Base-by-base conservation (phyloP, 2,888 invertebrate genomes). In the Cetonia aurata region DNA sequence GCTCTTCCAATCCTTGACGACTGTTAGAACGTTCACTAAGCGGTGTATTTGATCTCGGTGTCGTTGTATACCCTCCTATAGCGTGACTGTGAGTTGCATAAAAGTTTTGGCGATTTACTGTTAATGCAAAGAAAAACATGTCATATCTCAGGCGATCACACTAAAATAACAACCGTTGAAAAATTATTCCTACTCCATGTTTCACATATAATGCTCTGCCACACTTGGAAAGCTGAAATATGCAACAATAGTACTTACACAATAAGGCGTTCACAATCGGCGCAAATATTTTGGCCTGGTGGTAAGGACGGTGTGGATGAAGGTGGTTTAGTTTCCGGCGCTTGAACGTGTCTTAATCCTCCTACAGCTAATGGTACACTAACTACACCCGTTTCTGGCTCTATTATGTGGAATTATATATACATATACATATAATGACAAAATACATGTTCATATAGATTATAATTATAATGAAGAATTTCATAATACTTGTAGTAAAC, bases 211-310 rank as follows among this genome's bases (percentile, higher is more conserved):
- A 10, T 25, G 48, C 44, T 41, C 44, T 59, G 62, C 48, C 19
- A 13, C 41, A 60, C 42, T 25, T 52, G 46, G 12, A 10, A 48
- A 33, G 55, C 67, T 68, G 37, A 48, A 37, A 68, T 15, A 42
- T 17, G 37, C 15, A 13, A 1, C 25, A 15, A 6, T 8, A 33
- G 57, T 83, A 93, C 96, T 96, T 93, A 98, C 98, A 96, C 95
- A 87, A 98, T 97, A 83, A 97, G 92, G 82, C 97, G 92, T 86
- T 97, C 97, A 89, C 99, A 99, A 83, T 96, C 96, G 79, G 94
- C 94, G 89, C 99, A 99, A 86, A 96, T 93, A 87, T 96, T 96
- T 87, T 96, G 95, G 81, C 94, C 93, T 78, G 94, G 90, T 79
- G 93, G 93, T 79, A 95, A 88, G 82, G 92, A 93, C 79, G 89